Conservation (phyloP, 2,888 invertebrate species). For the Cephus spinipes region DNA sequence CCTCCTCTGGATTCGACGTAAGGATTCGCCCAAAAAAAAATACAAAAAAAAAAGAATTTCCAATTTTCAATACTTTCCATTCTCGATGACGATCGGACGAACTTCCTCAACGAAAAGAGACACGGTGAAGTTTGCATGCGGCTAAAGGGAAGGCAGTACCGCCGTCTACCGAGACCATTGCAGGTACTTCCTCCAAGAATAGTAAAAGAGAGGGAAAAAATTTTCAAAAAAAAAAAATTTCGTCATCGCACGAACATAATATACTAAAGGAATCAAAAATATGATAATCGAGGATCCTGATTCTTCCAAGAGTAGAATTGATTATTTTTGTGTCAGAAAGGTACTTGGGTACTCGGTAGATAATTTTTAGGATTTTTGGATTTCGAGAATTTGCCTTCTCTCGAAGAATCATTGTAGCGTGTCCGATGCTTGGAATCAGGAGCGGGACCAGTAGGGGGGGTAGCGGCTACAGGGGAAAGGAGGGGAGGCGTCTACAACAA, state of each 20-base stretch:
- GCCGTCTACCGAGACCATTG: background rate
- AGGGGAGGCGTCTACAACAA: conserved; percentile 54
- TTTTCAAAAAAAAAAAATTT: background rate
- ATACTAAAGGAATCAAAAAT: background rate
- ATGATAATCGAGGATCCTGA: background rate
- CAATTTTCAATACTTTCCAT: background rate
- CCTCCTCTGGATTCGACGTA: conserved; percentile 7
- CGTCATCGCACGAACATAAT: background rate
- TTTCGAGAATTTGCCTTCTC: background rate
- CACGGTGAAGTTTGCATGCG: background rate
- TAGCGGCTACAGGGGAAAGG: background rate
- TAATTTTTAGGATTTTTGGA: background rate
- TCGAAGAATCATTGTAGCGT: background rate
- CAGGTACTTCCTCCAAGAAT: background rate
- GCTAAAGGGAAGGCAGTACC: background rate
- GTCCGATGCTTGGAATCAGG: conserved; percentile 19
- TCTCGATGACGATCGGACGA: background rate
- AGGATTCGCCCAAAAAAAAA: background rate
- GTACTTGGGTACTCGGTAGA: background rate
- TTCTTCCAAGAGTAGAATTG: background rate
- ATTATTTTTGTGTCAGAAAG: background rate
- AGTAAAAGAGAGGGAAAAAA: background rate
- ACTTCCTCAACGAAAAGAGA: background rate
- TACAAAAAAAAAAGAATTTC: background rate
- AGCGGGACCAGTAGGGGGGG: conserved; percentile 12